Conservation (phyloP, 2,113 vertebrate genomes). For the Leptobrachium ailaonicum region DNA sequence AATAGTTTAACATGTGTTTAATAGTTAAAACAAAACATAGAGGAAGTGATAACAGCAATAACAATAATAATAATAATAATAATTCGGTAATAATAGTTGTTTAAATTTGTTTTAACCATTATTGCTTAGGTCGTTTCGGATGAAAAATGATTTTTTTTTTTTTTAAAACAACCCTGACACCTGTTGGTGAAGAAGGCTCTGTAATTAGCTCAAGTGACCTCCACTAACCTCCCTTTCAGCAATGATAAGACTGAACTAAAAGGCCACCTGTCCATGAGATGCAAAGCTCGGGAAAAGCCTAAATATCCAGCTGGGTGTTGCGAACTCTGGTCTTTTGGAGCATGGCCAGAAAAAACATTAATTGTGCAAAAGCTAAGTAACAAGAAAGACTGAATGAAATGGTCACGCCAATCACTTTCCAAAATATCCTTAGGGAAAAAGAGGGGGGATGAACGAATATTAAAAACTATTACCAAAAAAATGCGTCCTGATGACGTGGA, state of each 20-base stretch:
- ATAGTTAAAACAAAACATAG: no score
- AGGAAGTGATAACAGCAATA: no score
- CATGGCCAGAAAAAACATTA: slow-evolving; percentile 33
- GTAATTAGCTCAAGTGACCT: slow-evolving; percentile 47
- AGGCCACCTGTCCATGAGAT: slow-evolving; percentile 43
- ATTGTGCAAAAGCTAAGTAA: slow-evolving; percentile 40
- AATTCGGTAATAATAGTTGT: no score
- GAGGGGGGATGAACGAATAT: no score
- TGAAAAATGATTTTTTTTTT: not conserved
- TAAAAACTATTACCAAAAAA: no score
- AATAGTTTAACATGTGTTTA: no score
- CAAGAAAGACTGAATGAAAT: slow-evolving; percentile 32
- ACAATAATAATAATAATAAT: no score
- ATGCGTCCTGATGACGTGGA: no score
- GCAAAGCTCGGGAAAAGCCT: slow-evolving; percentile 42
- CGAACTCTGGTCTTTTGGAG: slow-evolving; percentile 24
- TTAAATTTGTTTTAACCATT: no score
- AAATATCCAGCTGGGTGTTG: slow-evolving; percentile 45
- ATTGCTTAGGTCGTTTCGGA: no score
- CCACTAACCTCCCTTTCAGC: slow-evolving; percentile 37
- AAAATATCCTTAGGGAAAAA: not conserved
- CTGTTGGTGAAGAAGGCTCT: slow-evolving; percentile 25
- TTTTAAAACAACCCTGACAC: slow-evolving; percentile 28
- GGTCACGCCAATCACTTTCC: slow-evolving; percentile 40
- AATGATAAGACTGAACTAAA: slow-evolving; percentile 43